Conservation (phyloP, 2,797 vertebrate species). For the Menidia menidia region DNA sequence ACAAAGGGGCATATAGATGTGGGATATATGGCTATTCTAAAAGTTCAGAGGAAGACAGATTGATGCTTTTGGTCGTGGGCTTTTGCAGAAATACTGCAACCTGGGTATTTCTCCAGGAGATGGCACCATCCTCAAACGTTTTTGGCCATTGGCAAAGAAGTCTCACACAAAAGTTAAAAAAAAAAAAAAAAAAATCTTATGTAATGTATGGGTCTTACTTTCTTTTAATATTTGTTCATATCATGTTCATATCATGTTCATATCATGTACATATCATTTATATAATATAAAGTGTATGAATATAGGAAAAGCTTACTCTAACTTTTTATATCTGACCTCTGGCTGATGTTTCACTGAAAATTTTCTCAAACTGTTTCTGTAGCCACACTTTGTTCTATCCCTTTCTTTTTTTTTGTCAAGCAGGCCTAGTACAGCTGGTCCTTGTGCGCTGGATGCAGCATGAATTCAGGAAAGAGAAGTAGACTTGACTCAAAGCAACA, state of each 20-base stretch:
- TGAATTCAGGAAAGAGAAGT: constrained; percentile 35
- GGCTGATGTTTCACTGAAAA: constrained; percentile 15
- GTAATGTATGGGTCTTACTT: constrained; percentile 4
- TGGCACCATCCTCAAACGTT: constrained; percentile 51
- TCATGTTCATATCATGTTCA: too few species aligned
- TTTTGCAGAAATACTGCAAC: neutral
- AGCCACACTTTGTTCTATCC: neutral
- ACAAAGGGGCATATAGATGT: too few species aligned
- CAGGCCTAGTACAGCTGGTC: constrained; percentile 14
- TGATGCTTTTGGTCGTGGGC: neutral
- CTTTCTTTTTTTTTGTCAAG: too few species aligned
- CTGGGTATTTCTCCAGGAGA: constrained; percentile 46
- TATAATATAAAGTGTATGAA: constrained; percentile 14
- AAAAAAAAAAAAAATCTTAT: neutral
- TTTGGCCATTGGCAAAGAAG: neutral
- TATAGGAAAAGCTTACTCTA: neutral
- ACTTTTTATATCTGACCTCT: too few species aligned
- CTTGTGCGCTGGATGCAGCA: constrained; percentile 38
- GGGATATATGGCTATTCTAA: too few species aligned
- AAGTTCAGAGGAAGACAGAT: neutral
- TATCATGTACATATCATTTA: constrained; percentile 3
- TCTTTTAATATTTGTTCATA: constrained; percentile 16
- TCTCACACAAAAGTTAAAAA: neutral
- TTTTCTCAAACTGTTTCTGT: constrained; percentile 26
- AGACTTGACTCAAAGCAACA: constrained; percentile 19